These are phyloP conservation scores for Agapornis canus DNA, from an alignment of 2,797 vertebrate genomes.

Conservation along the genomic window DNA sequence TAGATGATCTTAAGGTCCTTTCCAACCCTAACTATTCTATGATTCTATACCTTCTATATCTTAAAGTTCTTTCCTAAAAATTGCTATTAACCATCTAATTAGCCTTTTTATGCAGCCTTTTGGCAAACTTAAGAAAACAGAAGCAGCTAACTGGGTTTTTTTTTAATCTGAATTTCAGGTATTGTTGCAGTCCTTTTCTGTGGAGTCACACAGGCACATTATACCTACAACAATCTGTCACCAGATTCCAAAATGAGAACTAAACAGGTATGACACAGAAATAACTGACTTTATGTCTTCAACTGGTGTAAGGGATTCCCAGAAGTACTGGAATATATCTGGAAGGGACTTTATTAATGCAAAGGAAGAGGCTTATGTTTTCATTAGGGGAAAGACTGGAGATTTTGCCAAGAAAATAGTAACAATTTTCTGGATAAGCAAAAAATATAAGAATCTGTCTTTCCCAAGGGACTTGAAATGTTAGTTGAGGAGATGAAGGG, in stretches of 20 bases:
- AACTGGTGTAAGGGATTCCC: not conserved
- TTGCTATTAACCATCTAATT: not conserved
- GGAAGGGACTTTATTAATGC: constrained; percentile 21
- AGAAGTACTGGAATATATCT: not conserved
- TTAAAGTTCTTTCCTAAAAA: not conserved
- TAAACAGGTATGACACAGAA: constrained; percentile 80
- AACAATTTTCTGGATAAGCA: constrained; percentile 51
- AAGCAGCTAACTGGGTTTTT: not conserved
- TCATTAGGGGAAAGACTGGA: constrained; percentile 19
- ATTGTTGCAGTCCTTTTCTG: constrained; percentile 89
- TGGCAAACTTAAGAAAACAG: not conserved
- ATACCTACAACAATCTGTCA: constrained; percentile 87
- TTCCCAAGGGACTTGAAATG: constrained; percentile 32
- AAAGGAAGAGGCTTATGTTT: constrained; percentile 7
- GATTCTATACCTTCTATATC: not conserved
- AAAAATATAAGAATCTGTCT: constrained; percentile 16
- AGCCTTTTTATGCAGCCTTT: not conserved
- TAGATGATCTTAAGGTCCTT: too few species aligned
- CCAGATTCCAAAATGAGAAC: constrained; percentile 81
- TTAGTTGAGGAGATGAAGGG: constrained; percentile 6
- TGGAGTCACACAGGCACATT: constrained; percentile 86
- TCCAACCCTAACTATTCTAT: too few species aligned
- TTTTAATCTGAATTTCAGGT: constrained; percentile 76
- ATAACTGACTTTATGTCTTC: not conserved
- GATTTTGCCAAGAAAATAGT: constrained; percentile 36